phyloP scores from a whole-genome alignment of 2,797 vertebrate species.

The Gymnopithys bicolor region DNA sequence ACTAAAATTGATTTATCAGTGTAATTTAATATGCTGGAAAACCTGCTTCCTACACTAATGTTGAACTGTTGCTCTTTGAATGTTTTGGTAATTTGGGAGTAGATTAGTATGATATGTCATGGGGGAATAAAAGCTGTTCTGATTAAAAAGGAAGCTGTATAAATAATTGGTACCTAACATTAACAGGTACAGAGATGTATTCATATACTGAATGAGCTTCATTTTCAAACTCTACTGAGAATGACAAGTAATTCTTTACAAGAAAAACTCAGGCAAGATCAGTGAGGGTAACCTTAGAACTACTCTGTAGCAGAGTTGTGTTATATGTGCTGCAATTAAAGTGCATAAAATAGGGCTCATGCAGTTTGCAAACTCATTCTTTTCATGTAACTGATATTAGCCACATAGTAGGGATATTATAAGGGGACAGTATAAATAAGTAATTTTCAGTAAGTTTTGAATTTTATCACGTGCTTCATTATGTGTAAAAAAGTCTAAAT shows the following conservation, averaged over 20 bases:
- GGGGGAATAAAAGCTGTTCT: background rate
- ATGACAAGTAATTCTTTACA: background rate
- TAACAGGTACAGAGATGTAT: background rate
- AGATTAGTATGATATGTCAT: background rate
- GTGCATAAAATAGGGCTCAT: background rate
- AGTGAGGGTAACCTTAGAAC: background rate
- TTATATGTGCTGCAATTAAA: background rate
- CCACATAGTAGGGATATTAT: background rate
- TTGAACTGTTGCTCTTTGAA: background rate
- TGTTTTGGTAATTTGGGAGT: slow-evolving; percentile 4
- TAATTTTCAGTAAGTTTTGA: background rate
- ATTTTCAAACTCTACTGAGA: slow-evolving; percentile 7
- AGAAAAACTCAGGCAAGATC: background rate
- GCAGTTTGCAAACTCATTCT: background rate
- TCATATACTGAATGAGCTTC: background rate
- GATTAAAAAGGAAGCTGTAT: slow-evolving; percentile 8
- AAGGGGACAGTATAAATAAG: background rate
- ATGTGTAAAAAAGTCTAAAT: background rate
- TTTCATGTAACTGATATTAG: background rate
- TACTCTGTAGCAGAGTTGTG: background rate
- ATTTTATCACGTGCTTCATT: background rate
- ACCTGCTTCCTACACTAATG: background rate
- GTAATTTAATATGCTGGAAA: slow-evolving; percentile 10
- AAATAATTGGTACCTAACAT: slow-evolving; percentile 2
- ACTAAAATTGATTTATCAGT: slow-evolving; percentile 18